A percentile compares a stretch with the other conserved stretches of the same genome.
Conservation (phyloP, 2,888 invertebrate genomes). For the Pyrocoelia pectoralis region DNA sequence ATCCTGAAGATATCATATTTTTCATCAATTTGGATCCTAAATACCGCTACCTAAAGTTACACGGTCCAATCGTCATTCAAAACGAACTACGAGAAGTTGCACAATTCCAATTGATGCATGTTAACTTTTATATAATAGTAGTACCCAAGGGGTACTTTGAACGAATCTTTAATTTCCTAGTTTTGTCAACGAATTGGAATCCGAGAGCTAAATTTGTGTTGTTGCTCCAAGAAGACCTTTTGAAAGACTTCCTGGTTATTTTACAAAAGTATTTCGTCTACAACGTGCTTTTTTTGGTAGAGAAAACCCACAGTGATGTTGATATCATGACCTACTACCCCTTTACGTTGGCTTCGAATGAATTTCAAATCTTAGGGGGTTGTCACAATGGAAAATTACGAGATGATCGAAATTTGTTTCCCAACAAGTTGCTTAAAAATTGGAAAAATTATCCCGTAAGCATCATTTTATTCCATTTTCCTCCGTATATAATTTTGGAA, state of each 20-base stretch:
- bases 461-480: constrained; percentile 7
- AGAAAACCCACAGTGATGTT: background rate
- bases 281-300: background rate
- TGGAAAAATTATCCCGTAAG: constrained; percentile 14
- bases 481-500: constrained; percentile 9
- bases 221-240: background rate
- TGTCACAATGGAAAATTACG: constrained; percentile 6
- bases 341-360: background rate
- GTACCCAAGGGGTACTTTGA: background rate
- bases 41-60: background rate
- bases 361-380: background rate
- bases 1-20: background rate
- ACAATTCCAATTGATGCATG: background rate
- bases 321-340: constrained; percentile 17
- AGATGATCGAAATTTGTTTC: constrained; percentile 12
- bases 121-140: constrained; percentile 4
- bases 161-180: background rate
- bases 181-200: constrained; percentile 8
- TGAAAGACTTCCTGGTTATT: background rate
- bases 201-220: constrained; percentile 24
- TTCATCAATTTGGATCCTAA: constrained; percentile 11
- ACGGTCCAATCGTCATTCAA: background rate
- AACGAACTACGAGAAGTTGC: background rate
- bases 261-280: constrained; percentile 6
- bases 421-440: constrained; percentile 9